A percentile compares a stretch with the other conserved stretches of the same genome.
Evolutionary conservation across 2,113 vertebrate species (phyloP).

Genomic region (Neolamprologus hecqui): DNA sequence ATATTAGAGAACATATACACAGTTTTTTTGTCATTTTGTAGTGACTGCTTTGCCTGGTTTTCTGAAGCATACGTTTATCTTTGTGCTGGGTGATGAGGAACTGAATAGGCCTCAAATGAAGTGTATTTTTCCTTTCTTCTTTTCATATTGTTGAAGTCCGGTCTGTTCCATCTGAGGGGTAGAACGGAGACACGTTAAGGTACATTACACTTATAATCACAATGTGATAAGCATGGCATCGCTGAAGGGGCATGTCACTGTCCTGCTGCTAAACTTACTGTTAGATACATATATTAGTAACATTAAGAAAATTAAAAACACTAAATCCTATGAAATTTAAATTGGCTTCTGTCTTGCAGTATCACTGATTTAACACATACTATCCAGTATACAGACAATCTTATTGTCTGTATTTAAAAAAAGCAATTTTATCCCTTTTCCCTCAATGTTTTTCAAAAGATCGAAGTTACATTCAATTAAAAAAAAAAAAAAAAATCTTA

Average conservation of each 20-base stretch:
- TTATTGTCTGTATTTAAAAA: too few relatives aligned
- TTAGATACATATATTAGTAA: neutral
- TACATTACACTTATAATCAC: neutral
- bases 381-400: neutral
- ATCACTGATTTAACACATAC: neutral
- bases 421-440: too few relatives aligned
- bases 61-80: constrained; percentile 64
- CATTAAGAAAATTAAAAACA: neutral
- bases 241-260: neutral
- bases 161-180: constrained; percentile 85
- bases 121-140: constrained; percentile 38
- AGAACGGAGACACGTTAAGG: neutral
- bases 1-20: constrained; percentile 88
- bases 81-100: constrained; percentile 70
- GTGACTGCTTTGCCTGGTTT: constrained; percentile 73
- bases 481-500: neutral
- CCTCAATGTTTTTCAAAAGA: too few relatives aligned
- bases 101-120: constrained; percentile 63
- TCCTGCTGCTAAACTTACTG: neutral
- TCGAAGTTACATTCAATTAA: too few relatives aligned
- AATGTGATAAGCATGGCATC: neutral
- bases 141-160: constrained; percentile 91
- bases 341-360: neutral
- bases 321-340: neutral
- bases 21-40: constrained; percentile 75